phyloP scores from a whole-genome alignment of 2,888 invertebrate genomes.

The Torymus auratus region DNA sequence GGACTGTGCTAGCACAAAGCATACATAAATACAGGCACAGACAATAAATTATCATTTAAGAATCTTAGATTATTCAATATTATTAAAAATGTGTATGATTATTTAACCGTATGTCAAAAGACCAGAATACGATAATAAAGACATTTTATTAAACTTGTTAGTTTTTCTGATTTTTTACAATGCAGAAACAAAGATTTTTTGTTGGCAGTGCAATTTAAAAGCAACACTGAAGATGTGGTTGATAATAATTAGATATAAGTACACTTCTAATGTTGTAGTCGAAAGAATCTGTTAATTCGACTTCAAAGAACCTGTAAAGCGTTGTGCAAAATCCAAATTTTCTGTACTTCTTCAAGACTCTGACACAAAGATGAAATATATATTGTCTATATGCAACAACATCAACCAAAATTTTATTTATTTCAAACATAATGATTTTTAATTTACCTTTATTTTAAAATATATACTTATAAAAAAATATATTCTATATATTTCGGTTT shows the following conservation, averaged over 20 bases:
- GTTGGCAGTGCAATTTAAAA: constrained; percentile 35
- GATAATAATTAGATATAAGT: constrained; percentile 60
- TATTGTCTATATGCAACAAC: constrained; percentile 53
- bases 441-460: too few species aligned
- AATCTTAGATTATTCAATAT: background rate
- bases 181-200: constrained; percentile 2
- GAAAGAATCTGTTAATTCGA: constrained; percentile 31
- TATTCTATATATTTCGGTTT: too few species aligned
- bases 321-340: constrained; percentile 41
- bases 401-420: constrained; percentile 10
- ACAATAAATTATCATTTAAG: constrained; percentile 8
- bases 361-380: constrained; percentile 47
- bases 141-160: constrained; percentile 8
- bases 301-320: constrained; percentile 39
- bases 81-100: background rate
- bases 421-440: background rate
- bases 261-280: constrained; percentile 36
- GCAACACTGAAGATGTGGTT: constrained; percentile 54
- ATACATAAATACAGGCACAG: constrained; percentile 20
- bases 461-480: too few species aligned
- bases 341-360: constrained; percentile 35
- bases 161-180: constrained; percentile 19
- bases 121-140: background rate
- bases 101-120: background rate
- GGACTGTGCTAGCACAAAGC: constrained; percentile 41